Percentiles rank a stretch among this genome's conserved stretches.
Conservation (phyloP, 2,797 vertebrate species). For the Scarus forsteni region DNA sequence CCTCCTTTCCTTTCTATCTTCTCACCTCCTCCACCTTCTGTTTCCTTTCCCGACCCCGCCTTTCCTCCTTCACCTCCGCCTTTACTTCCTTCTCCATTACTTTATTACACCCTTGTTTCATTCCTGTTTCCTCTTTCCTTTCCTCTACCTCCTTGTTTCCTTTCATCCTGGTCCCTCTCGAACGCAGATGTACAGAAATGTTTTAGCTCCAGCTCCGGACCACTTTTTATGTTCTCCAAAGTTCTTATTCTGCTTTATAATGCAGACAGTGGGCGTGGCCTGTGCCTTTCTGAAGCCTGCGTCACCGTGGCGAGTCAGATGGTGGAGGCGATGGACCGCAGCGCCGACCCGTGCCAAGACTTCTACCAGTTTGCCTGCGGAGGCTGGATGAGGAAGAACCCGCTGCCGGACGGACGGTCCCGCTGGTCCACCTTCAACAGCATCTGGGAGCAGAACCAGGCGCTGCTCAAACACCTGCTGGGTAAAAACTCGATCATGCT, state of each 20-base stretch:
- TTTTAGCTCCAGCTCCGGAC: background rate
- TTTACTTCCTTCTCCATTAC: background rate
- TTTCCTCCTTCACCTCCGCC: background rate
- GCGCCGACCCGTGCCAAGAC: constrained; percentile 92
- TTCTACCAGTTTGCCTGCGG: constrained; percentile 97
- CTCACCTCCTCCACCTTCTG: background rate
- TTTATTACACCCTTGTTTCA: background rate
- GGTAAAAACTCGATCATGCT: constrained; percentile 76
- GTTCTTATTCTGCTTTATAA: constrained; percentile 8
- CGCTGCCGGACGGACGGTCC: constrained; percentile 92
- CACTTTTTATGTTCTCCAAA: background rate
- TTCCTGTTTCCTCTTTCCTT: background rate
- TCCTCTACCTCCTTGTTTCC: background rate
- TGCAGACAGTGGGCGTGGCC: constrained; percentile 87
- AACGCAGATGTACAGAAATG: background rate
- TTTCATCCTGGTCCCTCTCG: background rate
- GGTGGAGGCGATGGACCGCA: constrained; percentile 92
- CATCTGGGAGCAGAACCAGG: constrained; percentile 99
- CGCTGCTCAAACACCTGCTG: constrained; percentile 94
- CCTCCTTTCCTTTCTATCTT: too few relatives aligned
- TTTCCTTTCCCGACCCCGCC: background rate
- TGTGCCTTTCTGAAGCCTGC: constrained; percentile 93
- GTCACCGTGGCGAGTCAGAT: constrained; percentile 94
- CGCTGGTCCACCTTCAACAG: constrained; percentile 98
- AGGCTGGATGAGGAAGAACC: constrained; percentile 96